phyloP scores from a whole-genome alignment of 2,888 invertebrate species.

The Ethmia dodecea region DNA sequence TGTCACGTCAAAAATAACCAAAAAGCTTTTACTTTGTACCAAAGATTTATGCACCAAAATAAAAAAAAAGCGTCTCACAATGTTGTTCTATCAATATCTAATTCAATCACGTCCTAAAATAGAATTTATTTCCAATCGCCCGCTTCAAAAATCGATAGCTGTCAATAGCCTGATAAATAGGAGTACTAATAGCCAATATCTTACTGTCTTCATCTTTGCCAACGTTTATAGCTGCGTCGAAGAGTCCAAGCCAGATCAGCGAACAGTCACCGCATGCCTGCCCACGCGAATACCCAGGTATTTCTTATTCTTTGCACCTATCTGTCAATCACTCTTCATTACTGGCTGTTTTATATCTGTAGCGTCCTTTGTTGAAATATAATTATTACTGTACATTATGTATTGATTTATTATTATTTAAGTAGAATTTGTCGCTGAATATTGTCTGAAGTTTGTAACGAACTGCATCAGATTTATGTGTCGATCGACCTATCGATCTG shows the following conservation, averaged over 20 bases:
- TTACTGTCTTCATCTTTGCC: constrained; percentile 14
- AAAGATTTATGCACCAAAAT: too few species aligned
- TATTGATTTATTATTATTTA: constrained; percentile 26
- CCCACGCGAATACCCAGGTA: constrained; percentile 51
- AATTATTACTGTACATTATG: too few species aligned
- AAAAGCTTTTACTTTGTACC: too few species aligned
- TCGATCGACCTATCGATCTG: too few species aligned
- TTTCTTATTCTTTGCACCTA: constrained; percentile 29
- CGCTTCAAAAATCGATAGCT: constrained; percentile 1
- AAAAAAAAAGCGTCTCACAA: too few species aligned
- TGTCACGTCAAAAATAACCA: too few species aligned
- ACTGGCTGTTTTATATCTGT: constrained; percentile 30
- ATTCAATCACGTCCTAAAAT: too few species aligned
- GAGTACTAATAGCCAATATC: constrained; percentile 9
- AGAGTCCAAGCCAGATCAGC: too few species aligned
- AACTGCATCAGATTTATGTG: too few species aligned
- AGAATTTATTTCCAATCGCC: constrained; percentile 4
- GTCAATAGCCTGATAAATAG: constrained; percentile 11
- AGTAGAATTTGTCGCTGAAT: too few species aligned
- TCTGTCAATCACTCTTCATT: constrained; percentile 23
- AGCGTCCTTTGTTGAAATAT: constrained; percentile 35
- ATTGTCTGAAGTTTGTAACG: too few species aligned
- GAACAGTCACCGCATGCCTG: constrained; percentile 30
- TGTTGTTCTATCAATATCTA: too few species aligned
- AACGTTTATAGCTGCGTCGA: constrained; percentile 21